Evolutionary conservation across 2,113 vertebrate genomes (phyloP).

Genomic region (Eulemur rufifrons): DNA sequence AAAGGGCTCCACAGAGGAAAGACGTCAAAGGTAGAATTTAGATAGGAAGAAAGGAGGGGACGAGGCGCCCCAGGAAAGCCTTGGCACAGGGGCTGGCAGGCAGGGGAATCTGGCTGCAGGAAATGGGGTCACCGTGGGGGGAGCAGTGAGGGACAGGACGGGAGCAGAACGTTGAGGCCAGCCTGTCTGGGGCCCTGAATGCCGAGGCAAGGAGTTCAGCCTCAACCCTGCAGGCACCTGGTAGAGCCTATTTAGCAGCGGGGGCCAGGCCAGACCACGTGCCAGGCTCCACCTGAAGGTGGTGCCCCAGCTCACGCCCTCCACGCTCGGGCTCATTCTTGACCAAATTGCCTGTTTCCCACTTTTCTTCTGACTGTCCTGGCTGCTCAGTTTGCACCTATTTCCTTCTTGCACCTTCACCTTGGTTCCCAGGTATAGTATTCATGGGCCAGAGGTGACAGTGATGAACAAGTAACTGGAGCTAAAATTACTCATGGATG

Average conservation of each 20-base stretch:
- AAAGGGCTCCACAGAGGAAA: background rate
- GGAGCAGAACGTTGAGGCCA: background rate
- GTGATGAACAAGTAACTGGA: background rate
- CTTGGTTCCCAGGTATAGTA: background rate
- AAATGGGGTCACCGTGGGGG: background rate
- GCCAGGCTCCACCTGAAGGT: background rate
- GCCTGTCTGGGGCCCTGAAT: background rate
- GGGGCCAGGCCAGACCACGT: background rate
- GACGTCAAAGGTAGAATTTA: background rate
- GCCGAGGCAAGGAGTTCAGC: background rate
- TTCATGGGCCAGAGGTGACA: background rate
- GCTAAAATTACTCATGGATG: background rate
- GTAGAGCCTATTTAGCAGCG: background rate
- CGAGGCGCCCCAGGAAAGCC: background rate
- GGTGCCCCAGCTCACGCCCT: background rate
- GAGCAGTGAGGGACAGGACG: background rate
- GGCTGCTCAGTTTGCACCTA: background rate
- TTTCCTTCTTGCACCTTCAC: background rate
- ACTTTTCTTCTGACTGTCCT: background rate
- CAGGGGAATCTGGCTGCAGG: background rate
- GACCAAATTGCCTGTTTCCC: background rate
- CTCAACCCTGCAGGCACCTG: background rate
- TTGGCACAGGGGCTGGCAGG: background rate
- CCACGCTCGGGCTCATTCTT: background rate
- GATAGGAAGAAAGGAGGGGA: background rate